A percentile compares a stretch with the other conserved stretches of the same genome.
These are phyloP conservation scores for Psix sp. DNA, from an alignment of 1,140 invertebrate genomes.

Conservation along the genomic window DNA sequence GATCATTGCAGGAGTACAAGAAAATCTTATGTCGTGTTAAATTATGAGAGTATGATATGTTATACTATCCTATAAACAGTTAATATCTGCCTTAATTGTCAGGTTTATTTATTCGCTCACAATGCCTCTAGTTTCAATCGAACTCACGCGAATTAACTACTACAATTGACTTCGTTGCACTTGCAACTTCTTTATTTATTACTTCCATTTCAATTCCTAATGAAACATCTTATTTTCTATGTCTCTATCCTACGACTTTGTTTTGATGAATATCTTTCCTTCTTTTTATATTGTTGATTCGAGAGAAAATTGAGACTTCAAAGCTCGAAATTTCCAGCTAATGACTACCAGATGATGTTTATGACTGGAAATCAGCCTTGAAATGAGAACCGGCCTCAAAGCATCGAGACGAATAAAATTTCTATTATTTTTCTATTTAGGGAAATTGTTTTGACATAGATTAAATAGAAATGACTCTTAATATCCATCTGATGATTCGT, in stretches of 20 bases:
- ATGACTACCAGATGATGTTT: no score
- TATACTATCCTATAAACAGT: slow-evolving; percentile 14
- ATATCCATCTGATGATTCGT: slow-evolving; percentile 18
- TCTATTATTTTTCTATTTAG: not conserved
- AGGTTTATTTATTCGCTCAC: slow-evolving; percentile 29
- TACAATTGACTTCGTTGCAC: no score
- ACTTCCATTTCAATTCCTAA: no score
- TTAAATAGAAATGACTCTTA: slow-evolving; percentile 9
- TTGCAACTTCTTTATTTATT: no score
- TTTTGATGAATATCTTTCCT: no score
- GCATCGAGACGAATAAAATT: slow-evolving; percentile 4
- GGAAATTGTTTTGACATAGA: slow-evolving; percentile 23
- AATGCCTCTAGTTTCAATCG: no score
- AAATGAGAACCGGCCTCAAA: not conserved
- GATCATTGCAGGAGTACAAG: slow-evolving; percentile 11
- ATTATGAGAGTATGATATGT: slow-evolving; percentile 31
- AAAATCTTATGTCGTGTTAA: slow-evolving; percentile 31
- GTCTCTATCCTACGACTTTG: no score
- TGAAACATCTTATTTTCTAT: no score
- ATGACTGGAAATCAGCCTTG: not conserved
- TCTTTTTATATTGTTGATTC: no score
- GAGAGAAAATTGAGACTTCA: no score
- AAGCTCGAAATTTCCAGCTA: no score
- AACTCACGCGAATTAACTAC: no score
- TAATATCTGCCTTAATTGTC: slow-evolving; percentile 20